Evolutionary conservation across 2,888 invertebrate genomes (phyloP), one percentile per base, ranked within the genome.

Genomic region (Patella ulyssiponensis): DNA sequence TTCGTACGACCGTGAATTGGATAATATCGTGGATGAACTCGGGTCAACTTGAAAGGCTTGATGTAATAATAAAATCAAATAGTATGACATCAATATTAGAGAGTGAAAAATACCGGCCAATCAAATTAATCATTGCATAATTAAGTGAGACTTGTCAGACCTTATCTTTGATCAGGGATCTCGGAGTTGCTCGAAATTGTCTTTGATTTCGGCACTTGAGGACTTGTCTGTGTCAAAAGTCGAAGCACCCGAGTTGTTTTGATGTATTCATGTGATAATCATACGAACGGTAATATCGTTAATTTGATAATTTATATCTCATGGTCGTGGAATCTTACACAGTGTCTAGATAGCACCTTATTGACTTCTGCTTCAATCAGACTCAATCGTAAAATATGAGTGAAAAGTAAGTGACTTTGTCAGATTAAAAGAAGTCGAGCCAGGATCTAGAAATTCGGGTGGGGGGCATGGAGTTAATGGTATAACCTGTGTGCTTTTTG

Each of bases 81-180:
- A 20, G 14, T 64, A 23, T 64, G 64, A 64, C 64, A 23, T 23
- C 20, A 23, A 64, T 64, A 64, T 64, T 23, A 23, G 20, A 12
- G 64, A 23, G 64, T 64, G 64, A 20, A 64, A 64, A 64, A 64
- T 64, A 23, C 64, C 23, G 12, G 23, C 20, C 64, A 23, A 23
- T 64, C 64, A 20, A 64, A 64, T 64, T 64, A 64, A 64, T 64
- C 64, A 64, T 64, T 64, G 64, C 23, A 64, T 64, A 23, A 64
- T 64, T 64, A 23, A 20, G 23, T 23, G 23, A 3, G 64, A 64
- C 64, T 23, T 23, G 20, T 23, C 64, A 64, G 20, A 64, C 23
- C 20, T 11, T 3, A 64, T 64, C 64, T 64, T 64, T 64, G 64
- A 64, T 64, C 20, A 64, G 64, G 20, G 20, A 23, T 64, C 64